Evolutionary conservation across 2,797 vertebrate genomes (phyloP), one percentile per base, ranked within the genome.

Genomic region (Brachyalestes nurse): DNA sequence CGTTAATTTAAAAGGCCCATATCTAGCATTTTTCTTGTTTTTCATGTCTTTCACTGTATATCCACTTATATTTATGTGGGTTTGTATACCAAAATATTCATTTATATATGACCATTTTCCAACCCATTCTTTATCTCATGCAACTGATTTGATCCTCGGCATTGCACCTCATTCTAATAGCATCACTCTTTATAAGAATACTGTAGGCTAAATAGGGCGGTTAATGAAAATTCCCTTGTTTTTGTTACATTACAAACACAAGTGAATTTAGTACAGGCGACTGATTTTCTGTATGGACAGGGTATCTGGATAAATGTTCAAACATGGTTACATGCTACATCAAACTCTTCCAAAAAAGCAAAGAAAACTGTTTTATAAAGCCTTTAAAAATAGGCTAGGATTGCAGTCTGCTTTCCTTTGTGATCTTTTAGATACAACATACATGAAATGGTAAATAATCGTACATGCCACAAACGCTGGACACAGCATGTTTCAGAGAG

Each of bases 1-100:
- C 42, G 65, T 74, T 70, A 65, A 58, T 81, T 70, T 78, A 55
- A 72, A 73, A 65, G 25, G 13, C 12, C 60, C 4, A 12, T 62
- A 13, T 62, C 25, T 6, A 1, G 1, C 57, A 28, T 57, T 53
- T 3, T 57, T 60, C 57, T 12, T 25, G 55, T 21, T 23, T 21
- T 60, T n/a, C 16, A 12, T 49, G 9, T 49, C 9, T 49, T 12
- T 55, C 53, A 5, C 53, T 17, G 23, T 21, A 4, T 21, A n/a
- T 25, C 9, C 57, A 23, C 21, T 60, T 10, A 13, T 25, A 23
- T 4, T 61, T 60, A 8, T 60, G 57, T 21, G n/a, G 23, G 2
- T 25, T 25, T 25, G 13, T 23, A 10, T 21, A 10, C 55, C n/a
- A 57, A 57, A 9, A 57, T 12, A 60, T 21, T 21, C 55, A n/a